Evolutionary conservation across 1,140 invertebrate genomes (phyloP).

Genomic region (Linepithema humile): DNA sequence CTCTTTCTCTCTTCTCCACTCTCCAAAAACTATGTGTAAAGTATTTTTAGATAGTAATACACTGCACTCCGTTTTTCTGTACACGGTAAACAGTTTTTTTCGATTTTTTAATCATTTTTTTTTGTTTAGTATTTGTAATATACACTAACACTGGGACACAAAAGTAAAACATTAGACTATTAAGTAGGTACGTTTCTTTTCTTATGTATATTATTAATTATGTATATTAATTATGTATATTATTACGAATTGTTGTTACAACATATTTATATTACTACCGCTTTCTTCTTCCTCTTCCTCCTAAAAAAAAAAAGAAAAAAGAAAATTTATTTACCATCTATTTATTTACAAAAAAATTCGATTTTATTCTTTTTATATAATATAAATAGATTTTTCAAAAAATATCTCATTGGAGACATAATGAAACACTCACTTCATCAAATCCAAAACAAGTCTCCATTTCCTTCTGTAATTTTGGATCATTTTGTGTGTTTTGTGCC

Average conservation of each 20-base stretch:
- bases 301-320: conserved; percentile 60
- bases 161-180: conserved; percentile 79
- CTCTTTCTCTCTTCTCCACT: no score
- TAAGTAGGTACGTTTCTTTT: conserved; percentile 68
- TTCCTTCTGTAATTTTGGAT: conserved; percentile 86
- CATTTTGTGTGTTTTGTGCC: conserved; percentile 78
- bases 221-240: no score
- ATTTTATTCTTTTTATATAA: neutral
- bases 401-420: conserved; percentile 8
- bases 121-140: conserved; percentile 23
- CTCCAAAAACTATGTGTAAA: no score
- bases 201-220: no score
- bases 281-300: conserved; percentile 80
- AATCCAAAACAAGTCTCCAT: conserved; percentile 95
- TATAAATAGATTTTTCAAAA: neutral
- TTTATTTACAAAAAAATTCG: neutral
- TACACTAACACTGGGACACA: conserved; percentile 68
- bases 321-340: neutral
- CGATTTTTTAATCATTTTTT: conserved; percentile 23
- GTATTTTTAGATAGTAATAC: conserved; percentile 52
- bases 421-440: conserved; percentile 87
- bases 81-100: conserved; percentile 39
- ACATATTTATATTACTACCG: conserved; percentile 76
- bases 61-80: conserved; percentile 52
- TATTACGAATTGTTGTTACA: conserved; percentile 82